phyloP scores from a whole-genome alignment of 2,888 invertebrate genomes.

The Junonia oenone region DNA sequence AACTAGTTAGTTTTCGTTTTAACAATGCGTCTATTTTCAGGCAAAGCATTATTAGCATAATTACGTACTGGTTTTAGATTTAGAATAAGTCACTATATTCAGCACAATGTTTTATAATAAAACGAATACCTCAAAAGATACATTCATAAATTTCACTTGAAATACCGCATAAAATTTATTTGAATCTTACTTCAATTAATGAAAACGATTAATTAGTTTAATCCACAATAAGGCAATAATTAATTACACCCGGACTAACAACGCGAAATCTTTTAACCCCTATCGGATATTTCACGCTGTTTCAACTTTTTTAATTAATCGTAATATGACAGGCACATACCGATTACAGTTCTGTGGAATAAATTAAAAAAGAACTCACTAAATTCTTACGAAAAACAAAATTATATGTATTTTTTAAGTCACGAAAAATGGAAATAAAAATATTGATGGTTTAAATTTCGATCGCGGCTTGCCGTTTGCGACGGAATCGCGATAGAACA shows the following conservation, averaged over 20 bases:
- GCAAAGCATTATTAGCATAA: too few species aligned
- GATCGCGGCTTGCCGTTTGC: slow-evolving; percentile 28
- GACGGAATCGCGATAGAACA: slow-evolving; percentile 30
- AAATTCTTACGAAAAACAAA: not conserved
- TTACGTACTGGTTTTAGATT: too few species aligned
- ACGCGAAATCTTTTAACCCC: slow-evolving; percentile 10
- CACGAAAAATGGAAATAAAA: slow-evolving; percentile 13
- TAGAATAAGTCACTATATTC: too few species aligned
- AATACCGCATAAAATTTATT: too few species aligned
- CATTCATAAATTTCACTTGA: not conserved
- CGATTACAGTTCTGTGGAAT: slow-evolving; percentile 1
- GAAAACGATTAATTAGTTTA: not conserved
- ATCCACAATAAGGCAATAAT: slow-evolving; percentile 2
- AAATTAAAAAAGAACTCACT: not conserved
- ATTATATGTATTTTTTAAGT: slow-evolving; percentile 1
- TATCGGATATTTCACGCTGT: slow-evolving; percentile 14
- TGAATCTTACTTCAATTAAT: not conserved
- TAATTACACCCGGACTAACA: slow-evolving; percentile 10
- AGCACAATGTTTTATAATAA: not conserved
- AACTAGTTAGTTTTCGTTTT: too few species aligned
- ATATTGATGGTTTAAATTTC: slow-evolving; percentile 22
- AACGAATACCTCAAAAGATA: not conserved
- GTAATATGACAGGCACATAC: slow-evolving; percentile 8
- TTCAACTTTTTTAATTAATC: slow-evolving; percentile 20
- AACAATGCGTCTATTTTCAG: too few species aligned